phyloP scores from a whole-genome alignment of 1,140 invertebrate species.

The Drosophila elegans region DNA sequence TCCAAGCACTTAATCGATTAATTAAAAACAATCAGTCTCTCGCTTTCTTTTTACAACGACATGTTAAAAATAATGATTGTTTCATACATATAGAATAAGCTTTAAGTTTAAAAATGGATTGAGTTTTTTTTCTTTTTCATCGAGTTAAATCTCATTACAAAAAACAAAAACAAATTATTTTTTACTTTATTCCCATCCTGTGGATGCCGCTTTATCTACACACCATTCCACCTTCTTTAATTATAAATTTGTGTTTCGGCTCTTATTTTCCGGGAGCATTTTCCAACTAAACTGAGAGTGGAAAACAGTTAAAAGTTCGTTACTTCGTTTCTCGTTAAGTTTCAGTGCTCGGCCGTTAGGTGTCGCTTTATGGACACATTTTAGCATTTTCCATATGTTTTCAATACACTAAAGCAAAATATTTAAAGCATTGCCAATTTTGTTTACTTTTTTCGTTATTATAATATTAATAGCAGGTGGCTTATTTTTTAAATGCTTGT shows the following conservation, averaged over 20 bases:
- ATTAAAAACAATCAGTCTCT: conserved; percentile 26
- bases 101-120: too few relatives aligned
- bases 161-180: too few relatives aligned
- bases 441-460: too few relatives aligned
- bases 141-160: too few relatives aligned
- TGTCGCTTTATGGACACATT: conserved; percentile 71
- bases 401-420: not conserved
- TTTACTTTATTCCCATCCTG: too few relatives aligned
- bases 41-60: not conserved
- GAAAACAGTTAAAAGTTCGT: conserved; percentile 28
- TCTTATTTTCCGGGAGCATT: conserved; percentile 22
- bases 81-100: too few relatives aligned
- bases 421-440: too few relatives aligned
- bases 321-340: conserved; percentile 57
- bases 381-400: conserved; percentile 48
- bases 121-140: too few relatives aligned
- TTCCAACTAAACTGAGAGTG: conserved; percentile 28
- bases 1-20: conserved; percentile 32
- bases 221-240: conserved; percentile 12
- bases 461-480: too few relatives aligned
- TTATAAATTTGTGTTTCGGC: conserved; percentile 27
- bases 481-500: too few relatives aligned
- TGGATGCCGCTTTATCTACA: conserved; percentile 12
- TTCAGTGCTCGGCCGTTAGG: conserved; percentile 63
- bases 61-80: not conserved